Evolutionary conservation across 30 jellyfish, hydroid and myxozoan genomes (phyloP), one percentile per base, ranked within the genome.

Genomic region (Hydra vulgaris): DNA sequence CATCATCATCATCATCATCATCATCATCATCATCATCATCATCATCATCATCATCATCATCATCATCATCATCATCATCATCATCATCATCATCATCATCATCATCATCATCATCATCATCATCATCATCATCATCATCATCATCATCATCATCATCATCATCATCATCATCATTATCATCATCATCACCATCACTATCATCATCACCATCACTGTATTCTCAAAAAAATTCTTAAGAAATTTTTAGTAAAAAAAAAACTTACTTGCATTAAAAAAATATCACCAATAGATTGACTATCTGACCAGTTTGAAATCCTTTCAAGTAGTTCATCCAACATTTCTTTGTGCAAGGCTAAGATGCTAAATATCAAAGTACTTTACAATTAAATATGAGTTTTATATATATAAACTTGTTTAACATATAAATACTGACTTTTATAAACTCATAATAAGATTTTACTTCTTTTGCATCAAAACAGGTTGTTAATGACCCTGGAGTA

Each of bases 271-370:
- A 78, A 27, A 77, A 90, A 90, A 12, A 90, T 72, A 80, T 90
- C 97, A 1, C 88, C 94, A 21, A 90, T 81, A 56, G 53, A 53
- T 73, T 78, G 89, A 23, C 83, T 95, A 76, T 90, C 97, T 1
- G 95, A 81, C 97, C 97, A 90, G 71, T 70, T 77, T 27, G 82
- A 27, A 7, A 90, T 72, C 80, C 97, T 22, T 69, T 86, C 87
- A 26, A 71, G 83, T 25, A 90, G 61, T 21, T 79, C 95, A 53
- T 82, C 96, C 27, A 90, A 77, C 56, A 90, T 85, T 1, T 85
- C 96, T 40, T 75, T 78, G 84, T 86, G 85, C 74, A 90, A 70
- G 54, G 81, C 96, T 56, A 85, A 81, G 24, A 90, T 86, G 8
- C 97, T 90, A 71, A 0, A 73, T 70, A 56, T 82, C 72, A 26